These are phyloP conservation scores for Rhinogobio ventralis DNA, from an alignment of 2,797 vertebrate genomes.

Conservation along the genomic window DNA sequence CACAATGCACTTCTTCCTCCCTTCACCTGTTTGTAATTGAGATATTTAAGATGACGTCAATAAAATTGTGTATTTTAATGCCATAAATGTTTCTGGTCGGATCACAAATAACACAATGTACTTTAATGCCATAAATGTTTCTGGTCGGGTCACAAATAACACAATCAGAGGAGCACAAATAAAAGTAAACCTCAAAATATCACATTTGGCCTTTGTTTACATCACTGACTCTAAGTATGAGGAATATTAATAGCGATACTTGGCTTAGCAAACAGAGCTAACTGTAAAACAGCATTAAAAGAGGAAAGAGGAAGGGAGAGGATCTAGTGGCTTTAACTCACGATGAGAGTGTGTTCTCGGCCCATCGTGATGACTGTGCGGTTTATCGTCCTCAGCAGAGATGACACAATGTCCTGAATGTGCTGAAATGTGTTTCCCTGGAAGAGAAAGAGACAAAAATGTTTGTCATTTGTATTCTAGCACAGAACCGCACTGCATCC, in stretches of 20 bases:
- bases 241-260: neutral
- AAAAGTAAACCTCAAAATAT: neutral
- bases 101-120: neutral
- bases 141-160: conserved; percentile 14
- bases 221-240: neutral
- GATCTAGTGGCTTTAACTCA: conserved; percentile 78
- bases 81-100: conserved; percentile 41
- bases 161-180: neutral
- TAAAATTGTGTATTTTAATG: conserved; percentile 80
- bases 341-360: conserved; percentile 87
- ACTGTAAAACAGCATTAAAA: neutral
- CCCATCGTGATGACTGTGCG: conserved; percentile 91
- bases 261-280: neutral
- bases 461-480: conserved; percentile 13
- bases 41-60: conserved; percentile 67
- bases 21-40: conserved; percentile 66
- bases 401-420: conserved; percentile 90
- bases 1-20: conserved; percentile 51
- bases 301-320: neutral
- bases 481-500: conserved; percentile 21
- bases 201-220: neutral
- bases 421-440: conserved; percentile 90
- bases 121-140: conserved; percentile 40
- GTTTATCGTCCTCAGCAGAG: conserved; percentile 90
- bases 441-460: conserved; percentile 51